Evolutionary conservation across 1,140 invertebrate genomes (phyloP).

Genomic region (Drosophila parabipectinata): DNA sequence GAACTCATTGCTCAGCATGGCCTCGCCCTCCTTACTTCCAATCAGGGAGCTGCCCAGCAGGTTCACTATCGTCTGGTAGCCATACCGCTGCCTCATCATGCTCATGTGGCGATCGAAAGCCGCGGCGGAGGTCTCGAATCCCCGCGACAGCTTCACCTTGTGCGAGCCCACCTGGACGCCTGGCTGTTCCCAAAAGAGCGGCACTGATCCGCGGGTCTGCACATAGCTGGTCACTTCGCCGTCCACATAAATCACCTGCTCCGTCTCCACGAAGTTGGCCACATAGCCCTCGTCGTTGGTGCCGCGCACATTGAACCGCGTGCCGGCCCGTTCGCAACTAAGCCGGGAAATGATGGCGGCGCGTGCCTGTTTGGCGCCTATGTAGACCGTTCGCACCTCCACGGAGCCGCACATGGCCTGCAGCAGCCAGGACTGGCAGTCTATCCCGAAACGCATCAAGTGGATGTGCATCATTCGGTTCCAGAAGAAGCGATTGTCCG

Average conservation of each 20-base stretch:
- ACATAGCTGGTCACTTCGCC: slow-evolving; percentile 92
- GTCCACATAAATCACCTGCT: slow-evolving; percentile 97
- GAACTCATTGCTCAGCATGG: slow-evolving; percentile 97
- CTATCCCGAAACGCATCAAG: slow-evolving; percentile 94
- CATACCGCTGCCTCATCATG: slow-evolving; percentile 95
- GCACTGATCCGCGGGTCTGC: slow-evolving; percentile 97
- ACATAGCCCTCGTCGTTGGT: slow-evolving; percentile 99
- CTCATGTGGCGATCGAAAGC: slow-evolving; percentile 96
- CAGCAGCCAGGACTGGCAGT: slow-evolving; percentile 94
- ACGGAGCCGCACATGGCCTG: slow-evolving; percentile 98
- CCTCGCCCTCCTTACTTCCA: slow-evolving; percentile 98
- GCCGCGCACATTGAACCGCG: slow-evolving; percentile 98
- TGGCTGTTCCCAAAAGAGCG: slow-evolving; percentile 99
- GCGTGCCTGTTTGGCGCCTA: slow-evolving; percentile 95
- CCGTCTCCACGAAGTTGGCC: slow-evolving; percentile 99
- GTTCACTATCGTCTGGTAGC: slow-evolving; percentile 96
- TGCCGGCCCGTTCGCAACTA: slow-evolving; percentile 98
- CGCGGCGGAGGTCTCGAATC: slow-evolving; percentile 95
- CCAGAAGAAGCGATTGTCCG: slow-evolving; percentile 99
- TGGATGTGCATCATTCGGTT: slow-evolving; percentile 97
- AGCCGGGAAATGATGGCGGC: slow-evolving; percentile 97
- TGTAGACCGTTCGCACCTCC: slow-evolving; percentile 98
- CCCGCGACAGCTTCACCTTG: slow-evolving; percentile 98
- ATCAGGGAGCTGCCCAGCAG: slow-evolving; percentile 94
- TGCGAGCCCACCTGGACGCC: slow-evolving; percentile 99